phyloP scores from a whole-genome alignment of 2,113 vertebrate species.

The Misgurnus mizolepis region DNA sequence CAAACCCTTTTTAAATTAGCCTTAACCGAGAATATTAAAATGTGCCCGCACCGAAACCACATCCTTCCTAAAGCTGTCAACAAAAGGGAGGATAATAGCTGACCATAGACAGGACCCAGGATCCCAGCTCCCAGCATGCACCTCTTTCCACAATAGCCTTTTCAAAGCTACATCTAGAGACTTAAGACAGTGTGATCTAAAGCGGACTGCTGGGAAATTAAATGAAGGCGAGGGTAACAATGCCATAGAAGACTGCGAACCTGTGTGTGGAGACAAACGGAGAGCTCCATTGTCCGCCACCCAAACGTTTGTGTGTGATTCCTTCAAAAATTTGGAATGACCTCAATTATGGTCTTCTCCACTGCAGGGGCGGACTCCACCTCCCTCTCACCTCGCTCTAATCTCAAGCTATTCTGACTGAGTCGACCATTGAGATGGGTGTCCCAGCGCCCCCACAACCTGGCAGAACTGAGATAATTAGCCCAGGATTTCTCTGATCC shows the following conservation, averaged over 20 bases:
- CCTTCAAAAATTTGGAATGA: conserved; percentile 31
- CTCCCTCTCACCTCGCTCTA: conserved; percentile 69
- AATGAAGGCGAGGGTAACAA: conserved; percentile 17
- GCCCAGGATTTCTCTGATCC: conserved; percentile 68
- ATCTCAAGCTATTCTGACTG: conserved; percentile 74
- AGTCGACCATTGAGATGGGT: conserved; percentile 73
- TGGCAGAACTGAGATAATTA: conserved; percentile 73
- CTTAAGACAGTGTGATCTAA: conserved; percentile 33
- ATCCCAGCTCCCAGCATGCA: conserved; percentile 50
- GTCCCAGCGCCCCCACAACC: conserved; percentile 67
- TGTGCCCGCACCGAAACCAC: conserved; percentile 56
- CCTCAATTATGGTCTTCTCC: conserved; percentile 52
- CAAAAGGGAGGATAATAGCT: conserved; percentile 83
- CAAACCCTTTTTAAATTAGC: conserved; percentile 72
- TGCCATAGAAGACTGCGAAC: neutral
- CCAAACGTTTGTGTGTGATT: conserved; percentile 44
- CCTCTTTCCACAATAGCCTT: conserved; percentile 36
- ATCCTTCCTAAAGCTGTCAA: conserved; percentile 76
- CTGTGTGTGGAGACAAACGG: neutral
- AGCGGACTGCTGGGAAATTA: conserved; percentile 23
- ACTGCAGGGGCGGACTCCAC: conserved; percentile 69
- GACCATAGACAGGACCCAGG: conserved; percentile 72
- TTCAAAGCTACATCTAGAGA: conserved; percentile 36
- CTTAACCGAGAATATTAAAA: conserved; percentile 68
- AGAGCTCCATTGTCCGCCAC: conserved; percentile 15